Base-by-base conservation (phyloP, 2,888 invertebrate genomes). In the Polyommatus iphigenia region DNA sequence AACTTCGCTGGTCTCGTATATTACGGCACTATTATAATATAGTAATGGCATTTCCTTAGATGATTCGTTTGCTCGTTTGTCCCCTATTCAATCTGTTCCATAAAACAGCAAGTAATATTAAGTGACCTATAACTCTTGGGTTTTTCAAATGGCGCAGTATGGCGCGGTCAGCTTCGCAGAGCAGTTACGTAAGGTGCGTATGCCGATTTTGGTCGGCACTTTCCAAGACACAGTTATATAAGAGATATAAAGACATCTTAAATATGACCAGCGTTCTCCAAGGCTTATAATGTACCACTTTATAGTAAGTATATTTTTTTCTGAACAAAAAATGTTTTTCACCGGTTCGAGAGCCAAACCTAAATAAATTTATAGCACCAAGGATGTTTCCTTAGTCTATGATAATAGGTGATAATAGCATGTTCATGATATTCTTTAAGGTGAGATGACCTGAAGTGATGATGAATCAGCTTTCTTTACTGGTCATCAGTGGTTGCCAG, bases 151-250 rank as follows among this genome's bases (percentile, higher is more conserved):
- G 3, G 10, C 24, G 5, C 29, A 5, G 15, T 32, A 67, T 29
- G 32, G 29, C 32, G 67, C 29, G 29, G 62, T 67, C 62, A 67
- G 24, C 24, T 75, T 54, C n/a, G 54, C 73, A 46, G 20, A 72
- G 24, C 5, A 2, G 15, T 75, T 75, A 29, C 54, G 15, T 18
- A 75, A 75, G 29, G 54, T 54, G 24, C 75, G 50, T 50, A 20
- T 29, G 72, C 29, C 50, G 75, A 50, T 75, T 75, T 75, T 50
- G 75, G 15, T 29, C 50, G 10, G 15, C 29, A 15, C 50, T 75
- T 54, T 54, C 75, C 54, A 54, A 75, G 75, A 75, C 54, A 46
- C 24, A 73, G 15, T 75, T 75, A 75, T 18, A 46, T 75, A 54
- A 75, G 72, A 72, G 20, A 72, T 71, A 41, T 41, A 13, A n/a